Base-by-base conservation (phyloP, 2,113 vertebrate species). In the Amblyopsis rosae region DNA sequence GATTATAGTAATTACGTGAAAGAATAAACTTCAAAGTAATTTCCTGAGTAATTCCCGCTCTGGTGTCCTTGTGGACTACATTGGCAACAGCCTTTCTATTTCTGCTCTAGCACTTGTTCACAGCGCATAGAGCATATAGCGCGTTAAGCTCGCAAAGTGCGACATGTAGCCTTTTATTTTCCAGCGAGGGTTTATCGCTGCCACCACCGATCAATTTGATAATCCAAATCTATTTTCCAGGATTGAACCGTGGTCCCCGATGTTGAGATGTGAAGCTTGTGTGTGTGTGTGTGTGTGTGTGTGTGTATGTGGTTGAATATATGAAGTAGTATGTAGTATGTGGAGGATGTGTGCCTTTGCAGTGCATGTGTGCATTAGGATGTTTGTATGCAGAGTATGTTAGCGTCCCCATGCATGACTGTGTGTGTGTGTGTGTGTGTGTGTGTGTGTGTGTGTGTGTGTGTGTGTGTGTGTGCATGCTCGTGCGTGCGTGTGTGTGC, bases 1-100 rank as follows among this genome's bases (percentile, higher is more conserved):
- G 80, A 88, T 88, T 79, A 86, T 63, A 77, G 82, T 83, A 68
- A 87, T 87, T 82, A 81, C 62, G 71, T 54, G 66, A 69, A 84
- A 86, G 67, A 83, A 86, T 80, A 73, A 65, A 67, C 69, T 82
- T 59, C 12, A 46, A 13, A 67, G 53, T 54, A n/a, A 55, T 62
- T 82, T 77, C 45, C 62, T 13, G 64, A 85, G 69, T 69, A 59
- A 76, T 79, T 83, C 82, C 73, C 59, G 70, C 76, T 83, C 79
- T 83, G 69, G 60, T 67, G 64, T 74, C 81, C 81, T 82, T 84
- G 71, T 77, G 73, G 46, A 65, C 15, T 67, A 59, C 61, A 73
- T 33, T 66, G 12, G 51, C 9, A 9, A 19, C 55, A 19, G 11
- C 26, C 17, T 9, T 32, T 58, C 12, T 58, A 12, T 12, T 32